A percentile compares a stretch with the other conserved stretches of the same genome.
phyloP scores from a whole-genome alignment of 2,888 invertebrate genomes.

The Tachina fera region DNA sequence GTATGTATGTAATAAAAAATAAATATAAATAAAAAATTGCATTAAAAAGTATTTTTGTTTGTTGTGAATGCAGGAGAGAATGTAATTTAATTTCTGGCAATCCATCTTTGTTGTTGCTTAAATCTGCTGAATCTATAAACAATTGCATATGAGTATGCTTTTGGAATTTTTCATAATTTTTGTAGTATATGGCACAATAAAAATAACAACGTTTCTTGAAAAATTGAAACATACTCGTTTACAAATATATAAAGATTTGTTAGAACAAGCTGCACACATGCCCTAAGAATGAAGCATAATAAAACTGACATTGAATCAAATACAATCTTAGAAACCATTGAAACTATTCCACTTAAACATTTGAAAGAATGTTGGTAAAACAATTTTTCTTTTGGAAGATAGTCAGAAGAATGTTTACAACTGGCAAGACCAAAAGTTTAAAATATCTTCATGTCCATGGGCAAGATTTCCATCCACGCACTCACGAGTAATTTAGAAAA shows the following conservation, averaged over 20 bases:
- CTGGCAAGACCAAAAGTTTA: background rate
- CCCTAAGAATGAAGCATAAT: background rate
- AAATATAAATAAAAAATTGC: slow-evolving; percentile 7
- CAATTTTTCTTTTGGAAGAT: background rate
- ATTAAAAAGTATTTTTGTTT: slow-evolving; percentile 47
- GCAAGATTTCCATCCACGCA: background rate
- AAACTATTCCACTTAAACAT: background rate
- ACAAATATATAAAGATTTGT: slow-evolving; percentile 57
- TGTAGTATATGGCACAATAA: slow-evolving; percentile 29
- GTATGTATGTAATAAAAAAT: background rate
- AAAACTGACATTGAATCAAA: slow-evolving; percentile 20
- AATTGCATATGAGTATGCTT: slow-evolving; percentile 8
- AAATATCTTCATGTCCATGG: background rate
- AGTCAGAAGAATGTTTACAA: background rate
- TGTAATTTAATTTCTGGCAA: slow-evolving; percentile 42
- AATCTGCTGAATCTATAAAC: slow-evolving; percentile 37
- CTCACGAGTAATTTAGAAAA: no score
- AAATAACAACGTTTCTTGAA: slow-evolving; percentile 27
- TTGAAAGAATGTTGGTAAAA: background rate
- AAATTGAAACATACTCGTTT: slow-evolving; percentile 48
- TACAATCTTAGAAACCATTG: slow-evolving; percentile 37
- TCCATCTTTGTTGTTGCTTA: slow-evolving; percentile 52
- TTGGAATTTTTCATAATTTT: slow-evolving; percentile 45
- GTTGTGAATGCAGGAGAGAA: slow-evolving; percentile 18
- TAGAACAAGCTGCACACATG: slow-evolving; percentile 7